Base-by-base conservation (phyloP, 2,888 invertebrate species). In the Xestia ashworthii region DNA sequence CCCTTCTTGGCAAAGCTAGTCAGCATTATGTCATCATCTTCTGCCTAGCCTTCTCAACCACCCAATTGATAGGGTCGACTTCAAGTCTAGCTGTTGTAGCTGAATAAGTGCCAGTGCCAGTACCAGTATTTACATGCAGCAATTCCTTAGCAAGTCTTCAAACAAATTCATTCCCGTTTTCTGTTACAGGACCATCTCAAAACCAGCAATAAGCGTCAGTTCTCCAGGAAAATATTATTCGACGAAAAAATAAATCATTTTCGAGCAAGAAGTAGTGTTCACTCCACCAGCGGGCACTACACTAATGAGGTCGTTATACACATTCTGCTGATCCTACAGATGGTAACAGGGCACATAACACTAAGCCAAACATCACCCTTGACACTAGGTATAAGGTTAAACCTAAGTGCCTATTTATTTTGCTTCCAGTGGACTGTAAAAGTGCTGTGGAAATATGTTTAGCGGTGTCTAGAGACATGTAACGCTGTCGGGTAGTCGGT, bases 361-460 rank as follows among this genome's bases (percentile, higher is more conserved):
- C 65, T 66, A 48, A 50, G 5, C 55, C 38, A 50, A 68, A 73
- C 68, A 78, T 65, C 53, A 75, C 60, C 60, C 38, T 55, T 67
- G 58, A 58, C 53, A 70, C 25, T 41, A 60, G 44, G 12, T 41
- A 60, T 70, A 60, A 70, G 16, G 44, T 41, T 60, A 41, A 72
- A 72, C 41, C 12, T 66, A 72, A 81, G 32, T 70, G 32, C 32
- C 65, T 48, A 76, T 81, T 70, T 72, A 69, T 72, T 72, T 80
- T 25, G 19, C 60, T 64, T 58, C 44, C 38, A 64, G 46, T 32
- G n/a, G 11, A 46, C 67, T 32, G n/a, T 72, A 74, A 70, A 72
- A 70, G 46, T 69, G 14, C 12, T 48, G 48, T 2, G 16, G 71
- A 53, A 72, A 71, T 72, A 16, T 65, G 55, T 74, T 74, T 74